These are phyloP conservation scores for Epizoanthus ramosus DNA, from an alignment of 92 coral and sea anemone genomes.

Conservation along the genomic window DNA sequence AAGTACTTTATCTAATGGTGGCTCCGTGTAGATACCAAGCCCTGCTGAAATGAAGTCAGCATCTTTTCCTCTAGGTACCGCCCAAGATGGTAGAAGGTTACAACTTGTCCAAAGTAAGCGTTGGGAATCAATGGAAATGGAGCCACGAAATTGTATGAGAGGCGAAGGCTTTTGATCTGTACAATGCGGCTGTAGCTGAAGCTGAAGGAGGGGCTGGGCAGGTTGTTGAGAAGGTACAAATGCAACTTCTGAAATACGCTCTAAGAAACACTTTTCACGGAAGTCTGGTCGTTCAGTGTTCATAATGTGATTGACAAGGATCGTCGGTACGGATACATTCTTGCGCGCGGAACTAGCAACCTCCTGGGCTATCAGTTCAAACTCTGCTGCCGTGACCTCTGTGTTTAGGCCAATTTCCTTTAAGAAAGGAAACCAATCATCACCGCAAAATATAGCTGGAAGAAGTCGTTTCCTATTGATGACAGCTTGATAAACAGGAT, in stretches of 20 bases:
- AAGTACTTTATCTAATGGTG: neutral
- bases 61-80: neutral
- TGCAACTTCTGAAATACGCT: conserved; percentile 41
- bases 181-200: conserved; percentile 29
- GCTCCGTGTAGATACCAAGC: conserved; percentile 18
- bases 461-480: conserved; percentile 30
- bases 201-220: conserved; percentile 2
- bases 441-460: conserved; percentile 31
- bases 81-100: conserved; percentile 37
- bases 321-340: neutral
- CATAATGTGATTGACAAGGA: conserved; percentile 39
- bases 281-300: conserved; percentile 7
- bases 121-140: conserved; percentile 18
- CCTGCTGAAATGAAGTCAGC: neutral
- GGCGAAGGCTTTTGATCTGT: neutral
- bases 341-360: conserved; percentile 1
- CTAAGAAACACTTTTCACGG: conserved; percentile 28
- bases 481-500: conserved; percentile 21
- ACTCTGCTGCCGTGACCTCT: conserved; percentile 30
- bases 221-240: conserved; percentile 48
- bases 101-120: conserved; percentile 54
- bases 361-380: conserved; percentile 29
- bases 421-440: conserved; percentile 38
- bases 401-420: conserved; percentile 46
- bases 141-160: conserved; percentile 35